phyloP scores from a whole-genome alignment of 2,797 vertebrate species.

The Phaenicophaeus curvirostris region DNA sequence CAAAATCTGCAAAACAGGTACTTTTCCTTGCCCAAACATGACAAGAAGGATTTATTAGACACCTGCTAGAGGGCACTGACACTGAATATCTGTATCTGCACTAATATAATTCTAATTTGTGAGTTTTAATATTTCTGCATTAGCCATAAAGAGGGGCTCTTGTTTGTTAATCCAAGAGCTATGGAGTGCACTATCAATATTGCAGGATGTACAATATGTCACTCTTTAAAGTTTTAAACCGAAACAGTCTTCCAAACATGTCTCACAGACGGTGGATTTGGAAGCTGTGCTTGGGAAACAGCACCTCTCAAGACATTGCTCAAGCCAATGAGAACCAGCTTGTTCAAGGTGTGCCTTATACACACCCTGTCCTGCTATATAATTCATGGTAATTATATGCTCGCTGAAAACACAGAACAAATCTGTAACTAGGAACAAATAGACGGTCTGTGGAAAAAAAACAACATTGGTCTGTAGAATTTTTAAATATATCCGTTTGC shows the following conservation, averaged over 20 bases:
- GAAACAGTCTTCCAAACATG: neutral
- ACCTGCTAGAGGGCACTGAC: neutral
- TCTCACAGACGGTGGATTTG: neutral
- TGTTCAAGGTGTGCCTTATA: constrained; percentile 64
- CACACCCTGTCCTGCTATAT: constrained; percentile 73
- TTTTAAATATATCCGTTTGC: neutral
- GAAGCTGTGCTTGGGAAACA: constrained; percentile 48
- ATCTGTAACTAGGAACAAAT: constrained; percentile 45
- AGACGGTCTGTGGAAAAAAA: neutral
- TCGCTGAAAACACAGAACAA: constrained; percentile 46
- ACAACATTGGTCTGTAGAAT: neutral
- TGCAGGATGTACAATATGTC: neutral
- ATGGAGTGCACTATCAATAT: neutral
- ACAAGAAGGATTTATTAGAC: neutral
- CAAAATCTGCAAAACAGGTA: neutral
- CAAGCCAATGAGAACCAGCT: constrained; percentile 70
- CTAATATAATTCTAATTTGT: neutral
- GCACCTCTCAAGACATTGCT: constrained; percentile 38
- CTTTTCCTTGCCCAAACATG: neutral
- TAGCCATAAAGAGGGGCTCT: neutral
- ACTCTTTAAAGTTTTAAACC: neutral
- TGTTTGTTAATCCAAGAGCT: neutral
- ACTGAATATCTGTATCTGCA: neutral
- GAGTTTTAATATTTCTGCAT: neutral
- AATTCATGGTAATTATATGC: constrained; percentile 70